These are phyloP conservation scores for Enteromius mattozi DNA, from an alignment of 2,797 vertebrate genomes.

Conservation along the genomic window DNA sequence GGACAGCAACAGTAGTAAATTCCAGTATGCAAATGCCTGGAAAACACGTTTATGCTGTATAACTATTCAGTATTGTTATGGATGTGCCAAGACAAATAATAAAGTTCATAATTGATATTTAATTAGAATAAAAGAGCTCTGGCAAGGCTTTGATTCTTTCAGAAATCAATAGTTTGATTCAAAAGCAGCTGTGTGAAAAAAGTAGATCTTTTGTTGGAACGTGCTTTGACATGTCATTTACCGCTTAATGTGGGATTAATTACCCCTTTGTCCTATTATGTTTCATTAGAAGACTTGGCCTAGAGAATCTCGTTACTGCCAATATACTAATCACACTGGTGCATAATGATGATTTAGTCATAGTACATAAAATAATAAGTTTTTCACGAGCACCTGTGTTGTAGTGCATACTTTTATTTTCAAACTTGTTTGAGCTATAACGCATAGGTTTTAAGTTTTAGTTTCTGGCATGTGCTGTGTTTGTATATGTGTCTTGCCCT, in stretches of 20 bases:
- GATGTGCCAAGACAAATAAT: constrained; percentile 58
- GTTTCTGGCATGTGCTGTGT: background rate
- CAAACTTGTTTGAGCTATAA: background rate
- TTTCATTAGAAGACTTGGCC: constrained; percentile 64
- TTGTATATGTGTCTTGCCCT: constrained; percentile 1
- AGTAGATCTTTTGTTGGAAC: constrained; percentile 67
- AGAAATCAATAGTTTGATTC: constrained; percentile 53
- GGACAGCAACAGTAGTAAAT: constrained; percentile 65
- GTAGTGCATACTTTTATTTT: background rate
- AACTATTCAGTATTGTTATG: constrained; percentile 50
- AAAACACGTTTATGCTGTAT: constrained; percentile 64
- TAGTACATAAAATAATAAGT: constrained; percentile 7
- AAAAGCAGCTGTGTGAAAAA: constrained; percentile 62
- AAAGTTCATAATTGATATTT: constrained; percentile 70
- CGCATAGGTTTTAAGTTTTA: background rate
- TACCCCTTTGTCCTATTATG: constrained; percentile 67
- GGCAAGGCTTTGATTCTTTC: constrained; percentile 62
- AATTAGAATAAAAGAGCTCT: constrained; percentile 71
- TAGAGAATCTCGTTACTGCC: constrained; percentile 49
- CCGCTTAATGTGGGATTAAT: constrained; percentile 73
- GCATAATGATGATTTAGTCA: constrained; percentile 21
- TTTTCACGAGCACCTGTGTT: constrained; percentile 45
- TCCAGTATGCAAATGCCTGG: constrained; percentile 65
- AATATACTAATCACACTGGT: constrained; percentile 28
- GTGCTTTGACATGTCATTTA: constrained; percentile 52